Evolutionary conservation across 2,113 vertebrate species (phyloP).

Genomic region (Galbula dea): DNA sequence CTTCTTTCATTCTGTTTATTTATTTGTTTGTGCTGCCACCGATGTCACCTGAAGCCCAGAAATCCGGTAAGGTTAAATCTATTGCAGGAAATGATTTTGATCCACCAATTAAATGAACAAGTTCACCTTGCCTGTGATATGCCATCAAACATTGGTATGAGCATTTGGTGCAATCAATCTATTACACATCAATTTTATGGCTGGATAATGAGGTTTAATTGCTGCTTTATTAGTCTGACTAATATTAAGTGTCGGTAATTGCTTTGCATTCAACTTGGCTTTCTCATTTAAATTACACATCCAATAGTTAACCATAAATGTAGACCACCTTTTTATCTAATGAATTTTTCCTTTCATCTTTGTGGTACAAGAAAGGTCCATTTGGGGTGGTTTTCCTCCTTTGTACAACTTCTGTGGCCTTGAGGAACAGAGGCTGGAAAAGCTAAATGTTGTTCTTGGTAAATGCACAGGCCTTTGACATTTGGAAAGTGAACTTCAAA

Average conservation of each 20-base stretch:
- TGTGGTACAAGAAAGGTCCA: not conserved
- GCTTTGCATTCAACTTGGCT: conserved; percentile 73
- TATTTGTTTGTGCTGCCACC: conserved; percentile 40
- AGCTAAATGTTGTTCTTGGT: not conserved
- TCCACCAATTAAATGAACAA: conserved; percentile 38
- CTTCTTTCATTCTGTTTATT: conserved; percentile 24
- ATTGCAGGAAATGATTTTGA: conserved; percentile 32
- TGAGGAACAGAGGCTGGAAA: not conserved
- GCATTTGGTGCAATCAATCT: conserved; percentile 76
- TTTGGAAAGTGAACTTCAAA: conserved; percentile 11
- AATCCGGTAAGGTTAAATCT: conserved; percentile 40
- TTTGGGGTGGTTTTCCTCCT: conserved; percentile 42
- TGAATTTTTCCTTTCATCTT: conserved; percentile 43
- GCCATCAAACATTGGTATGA: conserved; percentile 60
- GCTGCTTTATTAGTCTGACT: conserved; percentile 79
- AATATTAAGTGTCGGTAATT: conserved; percentile 81
- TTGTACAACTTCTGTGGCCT: not conserved
- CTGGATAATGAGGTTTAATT: conserved; percentile 81
- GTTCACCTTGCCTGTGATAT: conserved; percentile 59
- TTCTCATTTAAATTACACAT: conserved; percentile 75
- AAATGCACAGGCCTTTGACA: not conserved
- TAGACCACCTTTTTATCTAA: conserved; percentile 59
- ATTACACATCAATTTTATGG: conserved; percentile 79
- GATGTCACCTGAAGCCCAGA: conserved; percentile 29
- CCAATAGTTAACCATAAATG: conserved; percentile 70